These are phyloP conservation scores for Uria aalge DNA, from an alignment of 2,113 vertebrate species.

Conservation along the genomic window DNA sequence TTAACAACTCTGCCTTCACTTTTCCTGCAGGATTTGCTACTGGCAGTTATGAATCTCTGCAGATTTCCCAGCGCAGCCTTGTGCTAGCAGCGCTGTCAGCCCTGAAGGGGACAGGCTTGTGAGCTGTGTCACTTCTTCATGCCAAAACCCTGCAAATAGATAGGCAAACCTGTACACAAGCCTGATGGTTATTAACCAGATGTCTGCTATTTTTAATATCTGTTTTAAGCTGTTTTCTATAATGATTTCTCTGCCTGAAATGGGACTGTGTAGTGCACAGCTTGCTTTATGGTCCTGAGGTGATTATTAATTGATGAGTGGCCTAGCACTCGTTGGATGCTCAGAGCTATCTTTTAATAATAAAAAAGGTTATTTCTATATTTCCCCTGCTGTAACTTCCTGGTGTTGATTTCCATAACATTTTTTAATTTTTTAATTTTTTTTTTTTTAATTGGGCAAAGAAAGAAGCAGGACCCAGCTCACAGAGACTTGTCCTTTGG, in stretches of 20 bases:
- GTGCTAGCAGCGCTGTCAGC: not conserved
- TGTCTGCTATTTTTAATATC: not conserved
- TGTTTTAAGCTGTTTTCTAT: not conserved
- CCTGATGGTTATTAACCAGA: not conserved
- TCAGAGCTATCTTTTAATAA: not conserved
- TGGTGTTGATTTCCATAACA: not conserved
- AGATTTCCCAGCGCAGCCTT: not conserved
- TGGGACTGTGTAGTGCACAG: not conserved
- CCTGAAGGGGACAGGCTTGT: not conserved
- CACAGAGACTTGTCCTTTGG: not conserved
- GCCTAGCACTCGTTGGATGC: accelerated
- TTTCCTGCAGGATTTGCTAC: not conserved
- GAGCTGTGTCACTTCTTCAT: not conserved
- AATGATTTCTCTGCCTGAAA: not conserved
- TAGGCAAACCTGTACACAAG: not conserved
- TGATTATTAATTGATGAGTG: not conserved
- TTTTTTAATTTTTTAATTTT: not conserved
- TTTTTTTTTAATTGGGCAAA: not conserved
- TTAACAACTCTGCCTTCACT: not conserved
- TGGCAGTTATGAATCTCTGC: not conserved
- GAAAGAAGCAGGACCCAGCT: not conserved
- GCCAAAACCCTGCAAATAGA: not conserved
- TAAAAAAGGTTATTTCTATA: not conserved
- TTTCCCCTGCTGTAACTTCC: not conserved
- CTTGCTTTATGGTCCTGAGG: not conserved